Evolutionary conservation across 2,113 vertebrate genomes (phyloP).

Genomic region (Corythoichthys haematopterus): DNA sequence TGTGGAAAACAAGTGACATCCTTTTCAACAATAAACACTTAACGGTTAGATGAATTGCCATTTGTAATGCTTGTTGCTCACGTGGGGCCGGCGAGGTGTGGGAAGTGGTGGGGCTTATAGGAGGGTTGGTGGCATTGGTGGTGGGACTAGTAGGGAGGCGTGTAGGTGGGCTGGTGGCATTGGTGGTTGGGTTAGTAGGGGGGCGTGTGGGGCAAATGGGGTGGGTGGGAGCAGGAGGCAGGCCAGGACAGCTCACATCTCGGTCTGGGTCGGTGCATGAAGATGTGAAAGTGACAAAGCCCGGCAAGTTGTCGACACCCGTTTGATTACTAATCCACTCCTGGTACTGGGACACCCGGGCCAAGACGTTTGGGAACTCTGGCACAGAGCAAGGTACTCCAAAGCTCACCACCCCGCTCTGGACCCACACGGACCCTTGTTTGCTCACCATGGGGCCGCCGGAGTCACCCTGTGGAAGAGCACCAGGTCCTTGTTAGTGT

Average conservation of each 20-base stretch:
- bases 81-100: not conserved
- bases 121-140: no score
- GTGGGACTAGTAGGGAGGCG: no score
- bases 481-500: no score
- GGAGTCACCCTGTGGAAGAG: constrained; percentile 38
- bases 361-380: constrained; percentile 77
- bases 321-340: constrained; percentile 67
- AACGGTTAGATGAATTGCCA: no score
- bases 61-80: not conserved
- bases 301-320: not conserved
- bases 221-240: not conserved
- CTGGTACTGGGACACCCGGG: constrained; percentile 73
- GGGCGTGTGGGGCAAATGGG: no score
- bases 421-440: constrained; percentile 68
- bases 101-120: no score
- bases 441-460: constrained; percentile 67
- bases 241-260: not conserved
- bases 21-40: no score
- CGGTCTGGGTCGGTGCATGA: not conserved
- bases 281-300: constrained; percentile 22
- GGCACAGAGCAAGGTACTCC: constrained; percentile 72
- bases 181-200: no score
- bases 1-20: no score
- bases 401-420: constrained; percentile 80
- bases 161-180: no score